phyloP scores from a whole-genome alignment of 2,113 vertebrate species.

The Sturnus vulgaris region DNA sequence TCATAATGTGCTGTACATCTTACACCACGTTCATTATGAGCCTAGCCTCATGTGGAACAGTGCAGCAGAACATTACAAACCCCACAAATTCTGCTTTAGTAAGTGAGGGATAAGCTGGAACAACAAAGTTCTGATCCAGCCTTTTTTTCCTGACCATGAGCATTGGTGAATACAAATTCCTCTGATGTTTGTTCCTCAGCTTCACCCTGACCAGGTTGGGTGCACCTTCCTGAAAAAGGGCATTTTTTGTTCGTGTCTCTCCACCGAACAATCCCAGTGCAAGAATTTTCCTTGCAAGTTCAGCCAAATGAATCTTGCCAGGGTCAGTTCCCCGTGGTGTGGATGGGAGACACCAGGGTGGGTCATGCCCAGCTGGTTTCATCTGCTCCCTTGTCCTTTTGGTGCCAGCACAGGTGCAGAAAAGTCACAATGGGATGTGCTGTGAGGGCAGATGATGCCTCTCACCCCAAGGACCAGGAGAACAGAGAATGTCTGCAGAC shows the following conservation, averaged over 20 bases:
- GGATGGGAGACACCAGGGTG: neutral
- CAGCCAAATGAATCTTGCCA: neutral
- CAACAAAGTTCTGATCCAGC: neutral
- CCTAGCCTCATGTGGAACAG: neutral
- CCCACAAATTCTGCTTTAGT: neutral
- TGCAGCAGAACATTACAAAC: neutral
- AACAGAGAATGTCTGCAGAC: neutral
- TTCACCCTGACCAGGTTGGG: neutral
- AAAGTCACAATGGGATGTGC: neutral
- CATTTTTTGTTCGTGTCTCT: rapidly evolving
- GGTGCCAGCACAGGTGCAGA: neutral
- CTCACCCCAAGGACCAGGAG: neutral
- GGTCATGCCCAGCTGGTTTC: neutral
- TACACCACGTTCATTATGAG: neutral
- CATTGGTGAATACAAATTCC: neutral
- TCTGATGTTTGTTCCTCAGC: neutral
- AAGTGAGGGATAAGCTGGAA: neutral
- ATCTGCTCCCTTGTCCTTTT: neutral
- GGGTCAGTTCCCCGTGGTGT: rapidly evolving
- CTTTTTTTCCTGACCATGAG: neutral
- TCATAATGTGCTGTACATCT: neutral
- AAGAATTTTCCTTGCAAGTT: neutral
- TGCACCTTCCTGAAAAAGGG: neutral
- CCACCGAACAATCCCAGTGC: neutral
- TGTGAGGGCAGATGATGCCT: neutral